A percentile compares a stretch with the other conserved stretches of the same genome.
phyloP scores from a whole-genome alignment of 2,797 vertebrate genomes.

The Notoglanidium macrostoma region DNA sequence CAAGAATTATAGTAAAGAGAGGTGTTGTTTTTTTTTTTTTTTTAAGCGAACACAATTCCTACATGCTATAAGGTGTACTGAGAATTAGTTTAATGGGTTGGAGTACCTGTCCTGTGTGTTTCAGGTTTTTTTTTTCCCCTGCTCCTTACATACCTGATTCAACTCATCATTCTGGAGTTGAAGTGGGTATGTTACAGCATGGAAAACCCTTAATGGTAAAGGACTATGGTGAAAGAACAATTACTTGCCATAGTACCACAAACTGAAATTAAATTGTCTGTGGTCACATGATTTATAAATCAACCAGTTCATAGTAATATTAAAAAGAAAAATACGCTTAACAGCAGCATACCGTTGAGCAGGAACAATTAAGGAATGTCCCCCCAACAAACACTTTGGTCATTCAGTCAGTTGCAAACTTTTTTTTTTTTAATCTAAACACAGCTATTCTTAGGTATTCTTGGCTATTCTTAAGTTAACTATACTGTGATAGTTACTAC shows the following conservation, averaged over 20 bases:
- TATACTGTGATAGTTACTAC: conserved; percentile 79
- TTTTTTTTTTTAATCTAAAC: background rate
- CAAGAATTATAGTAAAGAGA: background rate
- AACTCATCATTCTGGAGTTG: background rate
- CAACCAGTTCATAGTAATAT: background rate
- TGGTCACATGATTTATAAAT: background rate
- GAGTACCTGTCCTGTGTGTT: background rate
- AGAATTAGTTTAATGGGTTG: background rate
- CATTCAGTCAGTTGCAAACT: background rate
- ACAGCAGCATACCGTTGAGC: background rate
- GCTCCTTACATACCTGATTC: background rate
- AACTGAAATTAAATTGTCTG: background rate
- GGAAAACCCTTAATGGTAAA: background rate
- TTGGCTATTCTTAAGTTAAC: conserved; percentile 53
- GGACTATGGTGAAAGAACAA: background rate
- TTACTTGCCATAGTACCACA: background rate
- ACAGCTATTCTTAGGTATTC: conserved; percentile 47
- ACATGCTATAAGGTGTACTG: background rate
- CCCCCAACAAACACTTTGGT: background rate
- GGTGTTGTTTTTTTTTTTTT: background rate
- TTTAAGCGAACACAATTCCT: background rate
- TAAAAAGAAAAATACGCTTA: background rate
- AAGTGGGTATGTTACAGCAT: background rate
- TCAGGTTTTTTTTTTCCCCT: background rate
- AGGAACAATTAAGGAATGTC: background rate